Evolutionary conservation across 2,888 invertebrate species (phyloP), one percentile per base, ranked within the genome.

Genomic region (Zhuqinia jingwanae): DNA sequence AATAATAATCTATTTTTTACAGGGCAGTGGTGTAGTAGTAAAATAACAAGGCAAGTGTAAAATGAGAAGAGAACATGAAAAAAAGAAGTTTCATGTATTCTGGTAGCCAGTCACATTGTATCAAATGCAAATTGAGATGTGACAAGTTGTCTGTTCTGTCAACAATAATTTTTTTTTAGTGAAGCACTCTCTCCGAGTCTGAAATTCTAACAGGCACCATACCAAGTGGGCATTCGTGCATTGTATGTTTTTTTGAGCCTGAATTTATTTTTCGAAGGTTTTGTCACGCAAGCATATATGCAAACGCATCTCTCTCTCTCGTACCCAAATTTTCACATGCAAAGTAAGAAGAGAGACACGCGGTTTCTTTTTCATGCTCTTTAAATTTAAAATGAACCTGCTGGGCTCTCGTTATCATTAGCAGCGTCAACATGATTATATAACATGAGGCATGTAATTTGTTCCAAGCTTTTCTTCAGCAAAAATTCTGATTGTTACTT

Each of bases 121-220:
- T 68, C 84, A 56, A 83, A 83, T 85, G 79, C 73, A 85, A 85
- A 85, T 70, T 79, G 85, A 85, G 73, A 85, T 85, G 58, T 85
- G 79, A 73, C 50, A 68, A 36, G 17, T 65, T 47, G 75, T 63
- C 53, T 56, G 65, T 45, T 36, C 65, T 84, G 83, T 77, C 77
- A 76, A 84, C 83, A 77, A 3, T 36, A 3, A 75, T 36, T 22
- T 36, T 27, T 8, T 60, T 36, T 47, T 27, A 70, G 13, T 45
- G 20, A 47, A 47, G n/a, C 25, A 25, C 50, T n/a, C n/a, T n/a
- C n/a, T n/a, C n/a, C n/a, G n/a, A n/a, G n/a, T n/a, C n/a, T 47
- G 22, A 65, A 36, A 8, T 36, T 36, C 82, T 82, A 63, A 75
- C 58, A 75, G 60, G 60, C 60, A 10, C 75, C 82, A 80, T 73